These are phyloP conservation scores for Colletes collaris DNA, from an alignment of 2,888 invertebrate genomes.

Conservation along the genomic window DNA sequence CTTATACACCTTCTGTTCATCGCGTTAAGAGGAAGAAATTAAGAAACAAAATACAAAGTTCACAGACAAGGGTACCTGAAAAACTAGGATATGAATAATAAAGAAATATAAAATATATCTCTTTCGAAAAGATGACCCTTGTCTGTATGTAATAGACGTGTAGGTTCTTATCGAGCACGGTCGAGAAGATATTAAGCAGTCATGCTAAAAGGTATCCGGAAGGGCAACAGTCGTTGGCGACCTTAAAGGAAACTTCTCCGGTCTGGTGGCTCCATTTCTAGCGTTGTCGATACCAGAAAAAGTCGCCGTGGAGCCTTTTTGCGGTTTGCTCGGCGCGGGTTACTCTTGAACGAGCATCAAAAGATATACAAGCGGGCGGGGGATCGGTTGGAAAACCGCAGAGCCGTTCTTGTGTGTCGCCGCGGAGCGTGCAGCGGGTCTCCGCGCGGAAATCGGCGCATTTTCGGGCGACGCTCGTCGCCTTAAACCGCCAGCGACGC, in stretches of 20 bases:
- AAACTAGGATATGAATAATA: no score
- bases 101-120: no score
- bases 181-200: slow-evolving; percentile 34
- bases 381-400: slow-evolving; percentile 36
- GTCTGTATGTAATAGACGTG: not conserved
- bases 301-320: slow-evolving; percentile 55
- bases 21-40: no score
- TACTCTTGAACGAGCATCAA: slow-evolving; percentile 51
- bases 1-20: no score
- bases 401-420: slow-evolving; percentile 37
- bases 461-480: slow-evolving; percentile 27
- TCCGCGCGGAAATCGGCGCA: slow-evolving; percentile 44
- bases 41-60: no score
- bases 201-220: slow-evolving; percentile 43
- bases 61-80: no score
- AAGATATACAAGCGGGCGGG: slow-evolving; percentile 38
- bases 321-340: slow-evolving; percentile 47
- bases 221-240: slow-evolving; percentile 35
- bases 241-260: slow-evolving; percentile 60
- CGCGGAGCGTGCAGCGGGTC: slow-evolving; percentile 8
- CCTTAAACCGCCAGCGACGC: slow-evolving; percentile 39
- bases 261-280: slow-evolving; percentile 61
- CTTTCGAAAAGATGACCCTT: no score
- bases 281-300: slow-evolving; percentile 65
- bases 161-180: slow-evolving; percentile 10